Evolutionary conservation across 2,888 invertebrate species (phyloP).

Genomic region (Seira sanloemensis): DNA sequence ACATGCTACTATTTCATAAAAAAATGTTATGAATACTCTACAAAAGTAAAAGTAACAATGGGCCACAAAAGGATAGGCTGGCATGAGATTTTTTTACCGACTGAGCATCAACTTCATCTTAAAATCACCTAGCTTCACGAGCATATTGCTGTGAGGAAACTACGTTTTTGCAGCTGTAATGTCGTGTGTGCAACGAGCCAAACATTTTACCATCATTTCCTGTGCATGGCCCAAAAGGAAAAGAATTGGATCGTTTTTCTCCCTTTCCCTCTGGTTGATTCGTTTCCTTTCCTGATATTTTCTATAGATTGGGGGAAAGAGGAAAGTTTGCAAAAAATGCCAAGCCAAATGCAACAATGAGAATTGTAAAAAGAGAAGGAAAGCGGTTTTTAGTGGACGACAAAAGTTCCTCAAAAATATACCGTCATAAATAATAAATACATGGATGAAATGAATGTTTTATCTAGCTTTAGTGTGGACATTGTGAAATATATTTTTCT

Average conservation of each 20-base stretch:
- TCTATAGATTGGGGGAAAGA: background rate
- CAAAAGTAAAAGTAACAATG: constrained; percentile 17
- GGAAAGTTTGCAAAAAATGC: constrained; percentile 20
- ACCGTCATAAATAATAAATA: constrained; percentile 45
- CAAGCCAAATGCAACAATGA: constrained; percentile 9
- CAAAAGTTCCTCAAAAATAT: constrained; percentile 10
- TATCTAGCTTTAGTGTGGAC: constrained; percentile 20
- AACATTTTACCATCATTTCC: constrained; percentile 30
- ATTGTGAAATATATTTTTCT: constrained; percentile 22
- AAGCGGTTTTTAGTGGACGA: background rate
- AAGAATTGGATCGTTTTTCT: background rate
- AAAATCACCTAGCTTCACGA: background rate
- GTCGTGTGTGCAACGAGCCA: constrained; percentile 17
- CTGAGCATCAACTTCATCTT: background rate
- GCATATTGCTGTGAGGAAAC: background rate
- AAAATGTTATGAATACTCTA: background rate
- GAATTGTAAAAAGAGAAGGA: background rate
- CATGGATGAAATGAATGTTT: constrained; percentile 17
- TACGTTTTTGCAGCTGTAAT: background rate
- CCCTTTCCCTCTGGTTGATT: background rate
- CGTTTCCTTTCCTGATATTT: background rate
- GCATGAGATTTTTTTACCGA: background rate
- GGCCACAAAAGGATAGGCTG: background rate
- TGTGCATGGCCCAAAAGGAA: constrained; percentile 26
- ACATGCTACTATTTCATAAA: background rate